These are phyloP conservation scores for Neogale vison DNA, from an alignment of 2,113 vertebrate genomes.

Conservation along the genomic window DNA sequence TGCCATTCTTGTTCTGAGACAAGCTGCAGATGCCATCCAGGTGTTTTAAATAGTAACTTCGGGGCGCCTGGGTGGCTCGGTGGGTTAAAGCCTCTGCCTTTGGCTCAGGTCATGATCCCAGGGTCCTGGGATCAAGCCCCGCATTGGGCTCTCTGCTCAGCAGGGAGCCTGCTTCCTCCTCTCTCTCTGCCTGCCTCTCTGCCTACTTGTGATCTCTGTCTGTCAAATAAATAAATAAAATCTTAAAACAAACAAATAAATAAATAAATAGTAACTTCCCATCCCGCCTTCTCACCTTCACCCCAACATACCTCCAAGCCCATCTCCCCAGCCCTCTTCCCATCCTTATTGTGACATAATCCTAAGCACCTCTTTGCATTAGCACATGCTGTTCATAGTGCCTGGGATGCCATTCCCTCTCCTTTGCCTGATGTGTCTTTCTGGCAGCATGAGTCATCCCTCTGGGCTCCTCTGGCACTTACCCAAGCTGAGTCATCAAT, in stretches of 20 bases:
- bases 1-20: not conserved
- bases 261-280: not conserved
- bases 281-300: not conserved
- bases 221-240: too few species aligned
- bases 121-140: too few species aligned
- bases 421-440: not conserved
- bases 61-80: too few species aligned
- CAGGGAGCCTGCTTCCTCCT: too few species aligned
- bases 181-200: too few species aligned
- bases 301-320: not conserved
- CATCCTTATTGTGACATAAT: fast-evolving
- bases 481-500: not conserved
- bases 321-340: not conserved
- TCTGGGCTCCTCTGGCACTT: not conserved
- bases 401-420: not conserved
- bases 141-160: too few species aligned
- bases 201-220: too few species aligned
- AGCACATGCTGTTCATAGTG: not conserved
- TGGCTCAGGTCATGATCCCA: too few species aligned
- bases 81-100: too few species aligned
- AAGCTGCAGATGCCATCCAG: not conserved
- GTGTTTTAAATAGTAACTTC: not conserved
- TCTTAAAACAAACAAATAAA: too few species aligned
- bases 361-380: not conserved
- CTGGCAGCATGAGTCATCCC: not conserved